Evolutionary conservation across 2,113 vertebrate species (phyloP), one percentile per base, ranked within the genome.

Genomic region (Scolopax mira): DNA sequence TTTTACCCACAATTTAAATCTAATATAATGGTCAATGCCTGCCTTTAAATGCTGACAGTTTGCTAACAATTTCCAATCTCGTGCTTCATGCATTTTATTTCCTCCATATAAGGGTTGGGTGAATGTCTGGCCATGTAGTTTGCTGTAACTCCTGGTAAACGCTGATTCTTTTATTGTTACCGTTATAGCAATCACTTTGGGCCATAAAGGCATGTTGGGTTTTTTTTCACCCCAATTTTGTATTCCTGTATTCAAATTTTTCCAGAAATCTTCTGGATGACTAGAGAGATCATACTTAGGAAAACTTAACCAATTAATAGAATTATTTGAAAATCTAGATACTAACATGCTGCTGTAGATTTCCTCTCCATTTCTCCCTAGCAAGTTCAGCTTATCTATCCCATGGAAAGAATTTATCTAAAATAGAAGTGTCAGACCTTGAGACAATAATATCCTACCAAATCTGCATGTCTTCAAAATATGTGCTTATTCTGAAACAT

Each of bases 21-120:
- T 85, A 92, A 89, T 93, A 79, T 93, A 94, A 83, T 87, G 73
- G 92, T 95, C 93, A 96, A 78, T 93, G 90, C 83, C 86, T 89
- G 83, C 44, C 46, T 95, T 94, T 96, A 96, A 91, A 90, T 83
- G 79, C 90, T 30, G 37, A 80, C 90, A 86, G 94, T 92, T 96
- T 95, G 90, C 92, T 88, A 94, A 96, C 75, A 75, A 69, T 95
- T 96, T 95, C 88, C 51, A 55, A 42, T 73, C 91, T 94, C 21
- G 46, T 88, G 66, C 85, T 57, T 92, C 28, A 13, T 79, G 73
- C 79, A 42, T 89, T 94, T 95, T 90, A 93, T 92, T 95, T 94
- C 54, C 65, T 81, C 44, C 28, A 3, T 87, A 11, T 41, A 61
- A 87, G 49, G 65, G 42, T 42, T 73, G 79, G 69, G 67, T 64